phyloP scores from a whole-genome alignment of 2,888 invertebrate species.

The Troides helena region DNA sequence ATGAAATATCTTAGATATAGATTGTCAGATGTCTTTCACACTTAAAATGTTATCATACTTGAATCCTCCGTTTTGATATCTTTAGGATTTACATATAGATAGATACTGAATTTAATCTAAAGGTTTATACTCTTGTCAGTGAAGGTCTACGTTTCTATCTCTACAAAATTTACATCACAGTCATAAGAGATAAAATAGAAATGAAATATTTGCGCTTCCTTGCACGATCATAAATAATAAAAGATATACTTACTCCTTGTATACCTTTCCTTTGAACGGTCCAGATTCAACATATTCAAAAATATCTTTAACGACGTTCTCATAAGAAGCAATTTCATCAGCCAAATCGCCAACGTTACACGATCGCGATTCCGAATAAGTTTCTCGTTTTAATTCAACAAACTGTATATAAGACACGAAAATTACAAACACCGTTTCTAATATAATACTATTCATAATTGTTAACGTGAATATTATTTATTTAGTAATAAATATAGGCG shows the following conservation, averaged over 20 bases:
- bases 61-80: conserved; percentile 11
- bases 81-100: not conserved
- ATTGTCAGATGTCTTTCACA: conserved; percentile 29
- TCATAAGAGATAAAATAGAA: not conserved
- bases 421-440: conserved; percentile 29
- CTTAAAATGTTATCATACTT: conserved; percentile 44
- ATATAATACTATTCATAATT: conserved; percentile 12
- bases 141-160: not conserved
- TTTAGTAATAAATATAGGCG: not conserved
- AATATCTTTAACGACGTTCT: conserved; percentile 72
- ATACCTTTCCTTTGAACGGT: conserved; percentile 79
- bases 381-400: conserved; percentile 36
- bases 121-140: not conserved
- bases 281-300: conserved; percentile 70
- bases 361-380: conserved; percentile 40
- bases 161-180: not conserved
- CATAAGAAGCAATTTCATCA: conserved; percentile 82
- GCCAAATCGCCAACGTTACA: conserved; percentile 51
- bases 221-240: not conserved
- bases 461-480: not conserved
- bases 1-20: conserved; percentile 26
- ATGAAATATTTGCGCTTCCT: not conserved
- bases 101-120: not conserved
- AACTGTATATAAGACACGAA: conserved; percentile 35
- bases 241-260: conserved; percentile 65